A percentile compares a stretch with the other conserved stretches of the same genome.
These are phyloP conservation scores for Sycophila sp. DNA, from an alignment of 1,140 invertebrate genomes.

Conservation along the genomic window DNA sequence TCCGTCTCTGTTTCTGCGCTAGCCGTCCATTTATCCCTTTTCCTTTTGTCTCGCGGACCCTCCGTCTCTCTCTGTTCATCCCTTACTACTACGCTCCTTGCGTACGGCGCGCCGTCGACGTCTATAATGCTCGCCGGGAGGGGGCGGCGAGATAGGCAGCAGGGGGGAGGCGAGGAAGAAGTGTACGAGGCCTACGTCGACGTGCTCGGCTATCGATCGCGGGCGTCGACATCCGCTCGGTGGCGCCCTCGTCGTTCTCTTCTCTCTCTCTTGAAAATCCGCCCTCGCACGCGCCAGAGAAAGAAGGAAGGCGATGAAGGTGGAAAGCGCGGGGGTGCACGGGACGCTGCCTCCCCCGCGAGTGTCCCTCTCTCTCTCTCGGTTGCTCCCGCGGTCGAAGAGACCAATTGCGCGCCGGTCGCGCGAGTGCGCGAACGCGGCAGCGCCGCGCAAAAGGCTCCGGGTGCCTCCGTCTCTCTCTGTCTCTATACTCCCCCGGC, in stretches of 20 bases:
- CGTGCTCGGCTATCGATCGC: conserved; percentile 48
- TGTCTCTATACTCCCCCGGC: background rate
- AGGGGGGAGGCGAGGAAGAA: conserved; percentile 22
- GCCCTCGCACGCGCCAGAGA: conserved; percentile 19
- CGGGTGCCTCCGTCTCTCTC: background rate
- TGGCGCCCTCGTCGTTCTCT: conserved; percentile 53
- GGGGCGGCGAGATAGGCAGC: background rate
- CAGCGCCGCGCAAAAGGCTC: no score
- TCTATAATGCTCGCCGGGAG: conserved; percentile 12
- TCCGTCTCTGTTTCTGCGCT: background rate
- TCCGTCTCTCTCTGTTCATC: conserved; percentile 17
- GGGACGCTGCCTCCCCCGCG: background rate
- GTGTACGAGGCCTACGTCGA: conserved; percentile 20
- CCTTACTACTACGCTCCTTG: background rate
- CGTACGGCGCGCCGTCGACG: background rate
- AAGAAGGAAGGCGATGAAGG: background rate
- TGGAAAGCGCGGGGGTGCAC: background rate
- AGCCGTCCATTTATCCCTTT: conserved; percentile 7
- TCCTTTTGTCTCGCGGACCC: conserved; percentile 25
- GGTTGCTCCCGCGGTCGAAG: background rate
- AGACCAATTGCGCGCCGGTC: conserved; percentile 10
- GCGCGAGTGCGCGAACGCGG: no score
- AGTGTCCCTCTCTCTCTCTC: background rate
- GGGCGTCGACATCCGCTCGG: conserved; percentile 56
- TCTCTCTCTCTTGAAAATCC: conserved; percentile 27